Conservation (phyloP, 2,113 vertebrate species). For the Eublepharis macularius region DNA sequence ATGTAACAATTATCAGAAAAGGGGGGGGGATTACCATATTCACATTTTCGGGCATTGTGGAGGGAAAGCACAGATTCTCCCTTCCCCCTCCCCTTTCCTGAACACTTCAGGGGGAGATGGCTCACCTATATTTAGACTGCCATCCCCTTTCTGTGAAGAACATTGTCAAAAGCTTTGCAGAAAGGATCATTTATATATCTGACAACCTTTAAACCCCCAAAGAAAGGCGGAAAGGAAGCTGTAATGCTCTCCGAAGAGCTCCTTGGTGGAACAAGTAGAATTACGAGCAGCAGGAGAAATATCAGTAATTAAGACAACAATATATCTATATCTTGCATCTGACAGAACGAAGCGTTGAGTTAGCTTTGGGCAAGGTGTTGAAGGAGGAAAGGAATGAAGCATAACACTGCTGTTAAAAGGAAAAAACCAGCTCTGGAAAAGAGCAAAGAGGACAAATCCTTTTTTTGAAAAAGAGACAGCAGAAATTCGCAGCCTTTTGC, state of each 20-base stretch:
- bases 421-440: conserved; percentile 60
- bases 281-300: conserved; percentile 69
- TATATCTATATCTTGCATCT: conserved; percentile 65
- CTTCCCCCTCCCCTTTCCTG: conserved; percentile 25
- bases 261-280: conserved; percentile 60
- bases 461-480: conserved; percentile 57
- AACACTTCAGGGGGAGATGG: conserved; percentile 31
- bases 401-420: conserved; percentile 50
- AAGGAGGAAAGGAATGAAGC: conserved; percentile 54
- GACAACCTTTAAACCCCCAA: conserved; percentile 64
- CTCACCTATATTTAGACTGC: conserved; percentile 31
- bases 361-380: conserved; percentile 64
- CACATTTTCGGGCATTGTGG: conserved; percentile 32
- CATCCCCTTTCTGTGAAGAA: conserved; percentile 57
- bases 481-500: conserved; percentile 43
- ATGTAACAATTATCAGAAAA: too few species aligned
- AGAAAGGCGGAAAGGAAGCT: conserved; percentile 49
- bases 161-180: conserved; percentile 55
- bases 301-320: conserved; percentile 72
- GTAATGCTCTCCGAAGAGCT: conserved; percentile 64
- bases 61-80: conserved; percentile 34
- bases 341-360: conserved; percentile 57
- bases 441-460: conserved; percentile 46
- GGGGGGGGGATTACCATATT: conserved; percentile 31
- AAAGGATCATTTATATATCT: conserved; percentile 59